Base-by-base conservation (phyloP, 2,797 vertebrate species). In the Petrocephalus sullivani region DNA sequence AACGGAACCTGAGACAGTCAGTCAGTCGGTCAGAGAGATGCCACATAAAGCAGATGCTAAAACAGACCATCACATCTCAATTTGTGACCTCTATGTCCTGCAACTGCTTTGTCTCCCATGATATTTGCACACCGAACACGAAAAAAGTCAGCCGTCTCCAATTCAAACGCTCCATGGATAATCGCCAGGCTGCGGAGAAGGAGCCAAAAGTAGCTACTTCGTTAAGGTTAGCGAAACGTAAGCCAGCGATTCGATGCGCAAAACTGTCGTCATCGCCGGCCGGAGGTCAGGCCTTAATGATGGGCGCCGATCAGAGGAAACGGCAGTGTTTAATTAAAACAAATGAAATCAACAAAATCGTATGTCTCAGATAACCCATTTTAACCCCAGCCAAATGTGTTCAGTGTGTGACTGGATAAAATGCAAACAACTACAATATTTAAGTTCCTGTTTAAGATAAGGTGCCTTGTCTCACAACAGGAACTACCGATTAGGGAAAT, bases 151-250 rank as follows among this genome's bases (percentile, higher is more conserved):
- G 51, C 67, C 6, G 61, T 12, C 21, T 8, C 21, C 61, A 64
- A 16, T 16, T 85, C 49, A 57, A 60, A 64, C 1, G 21, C 60
- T 64, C 6, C 21, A 64, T 0, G 60, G 23, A 64, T 4, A 64
- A 64, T 64, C 9, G 84, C 64, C 53, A 53, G 75, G 23, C 33
- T n/a, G 8, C 16, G 2, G 16, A 85, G 33, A 90, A 90, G 60
- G 83, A 75, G 33, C 14, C 67, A 19, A 12, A 7, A 5, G 33
- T 9, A 54, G 28, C 88, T 84, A 58, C 54, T 12, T 7, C 3
- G 78, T 51, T 46, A 21, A 21, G 7, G 37, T 82, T 49, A 82
- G 7, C 8, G 0, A 16, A 75, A 19, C 67, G 16, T 33, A 75
- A 75, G 16, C 9, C 16, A 46, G 71, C 37, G 10, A 75, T 19